These are phyloP conservation scores for Kryptopterus vitreolus DNA, from an alignment of 2,797 vertebrate species.

Conservation along the genomic window DNA sequence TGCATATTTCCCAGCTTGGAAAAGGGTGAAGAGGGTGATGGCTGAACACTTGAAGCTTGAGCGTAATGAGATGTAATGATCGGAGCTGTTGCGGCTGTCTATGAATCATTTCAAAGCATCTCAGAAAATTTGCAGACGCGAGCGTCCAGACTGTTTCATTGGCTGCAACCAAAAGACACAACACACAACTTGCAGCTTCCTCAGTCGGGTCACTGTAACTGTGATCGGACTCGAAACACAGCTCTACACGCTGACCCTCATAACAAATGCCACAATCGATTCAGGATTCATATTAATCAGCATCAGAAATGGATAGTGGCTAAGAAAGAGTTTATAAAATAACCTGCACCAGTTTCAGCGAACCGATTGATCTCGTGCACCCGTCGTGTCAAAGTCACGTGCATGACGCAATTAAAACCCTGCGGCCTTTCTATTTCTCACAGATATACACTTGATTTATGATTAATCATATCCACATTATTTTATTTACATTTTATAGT, in stretches of 20 bases:
- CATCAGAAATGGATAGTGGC: neutral
- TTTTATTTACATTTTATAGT: neutral
- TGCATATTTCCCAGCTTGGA: slow-evolving; percentile 39
- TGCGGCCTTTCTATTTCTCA: too few relatives aligned
- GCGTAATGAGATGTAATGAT: slow-evolving; percentile 52
- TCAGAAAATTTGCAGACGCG: neutral
- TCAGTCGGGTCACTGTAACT: neutral
- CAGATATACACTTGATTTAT: neutral
- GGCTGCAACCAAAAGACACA: neutral
- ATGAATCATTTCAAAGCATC: slow-evolving; percentile 2
- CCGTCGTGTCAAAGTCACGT: too few relatives aligned
- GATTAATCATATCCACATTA: neutral
- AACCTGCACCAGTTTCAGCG: too few relatives aligned
- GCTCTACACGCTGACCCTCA: neutral
- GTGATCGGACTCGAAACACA: neutral
- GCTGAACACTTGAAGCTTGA: slow-evolving; percentile 37
- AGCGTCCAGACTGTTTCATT: neutral
- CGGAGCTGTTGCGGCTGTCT: slow-evolving; percentile 26
- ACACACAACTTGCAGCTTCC: neutral
- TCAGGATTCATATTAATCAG: neutral
- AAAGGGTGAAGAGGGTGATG: slow-evolving; percentile 17
- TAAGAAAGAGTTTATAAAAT: neutral
- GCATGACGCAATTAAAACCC: too few relatives aligned
- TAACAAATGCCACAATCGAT: neutral
- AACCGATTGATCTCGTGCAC: too few relatives aligned